Percentiles rank a stretch among this genome's conserved stretches.
Conservation (phyloP, 2,888 invertebrate species). For the Megamerina dolium region DNA sequence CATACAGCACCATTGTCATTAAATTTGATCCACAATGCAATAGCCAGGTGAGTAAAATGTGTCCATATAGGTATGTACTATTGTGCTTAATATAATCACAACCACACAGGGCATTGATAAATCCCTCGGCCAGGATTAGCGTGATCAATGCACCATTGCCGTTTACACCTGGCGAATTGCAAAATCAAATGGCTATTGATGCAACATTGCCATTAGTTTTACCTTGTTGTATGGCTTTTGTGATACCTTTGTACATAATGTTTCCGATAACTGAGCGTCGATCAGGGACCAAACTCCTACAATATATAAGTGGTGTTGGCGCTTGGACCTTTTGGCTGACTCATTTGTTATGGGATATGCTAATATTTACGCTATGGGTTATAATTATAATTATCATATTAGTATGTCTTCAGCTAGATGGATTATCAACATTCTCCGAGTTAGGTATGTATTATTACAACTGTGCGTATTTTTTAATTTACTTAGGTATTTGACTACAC, state of each 20-base stretch:
- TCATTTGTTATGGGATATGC: conserved; percentile 54
- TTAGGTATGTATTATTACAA: no score
- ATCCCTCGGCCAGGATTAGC: conserved; percentile 28
- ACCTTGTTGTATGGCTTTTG: conserved; percentile 72
- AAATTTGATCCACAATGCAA: conserved; percentile 58
- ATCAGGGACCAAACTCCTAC: conserved; percentile 68
- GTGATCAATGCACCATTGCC: conserved; percentile 67
- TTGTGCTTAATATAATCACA: background rate
- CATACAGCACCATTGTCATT: conserved; percentile 67
- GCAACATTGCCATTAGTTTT: conserved; percentile 65
- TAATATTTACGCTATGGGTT: conserved; percentile 62
- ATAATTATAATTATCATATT: conserved; percentile 60
- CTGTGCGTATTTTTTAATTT: no score
- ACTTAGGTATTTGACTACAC: no score
- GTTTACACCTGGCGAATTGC: conserved; percentile 54
- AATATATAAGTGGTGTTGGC: conserved; percentile 69
- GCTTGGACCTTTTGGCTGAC: conserved; percentile 67
- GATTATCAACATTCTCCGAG: background rate
- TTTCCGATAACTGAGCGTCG: conserved; percentile 62
- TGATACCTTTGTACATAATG: conserved; percentile 58
- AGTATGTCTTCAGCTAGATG: conserved; percentile 43
- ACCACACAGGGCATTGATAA: conserved; percentile 17
- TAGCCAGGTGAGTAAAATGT: conserved; percentile 49
- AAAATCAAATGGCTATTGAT: conserved; percentile 38
- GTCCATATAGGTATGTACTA: background rate